Evolutionary conservation across 2,888 invertebrate species (phyloP), one percentile per base, ranked within the genome.

Genomic region (Drosophila basisetae): DNA sequence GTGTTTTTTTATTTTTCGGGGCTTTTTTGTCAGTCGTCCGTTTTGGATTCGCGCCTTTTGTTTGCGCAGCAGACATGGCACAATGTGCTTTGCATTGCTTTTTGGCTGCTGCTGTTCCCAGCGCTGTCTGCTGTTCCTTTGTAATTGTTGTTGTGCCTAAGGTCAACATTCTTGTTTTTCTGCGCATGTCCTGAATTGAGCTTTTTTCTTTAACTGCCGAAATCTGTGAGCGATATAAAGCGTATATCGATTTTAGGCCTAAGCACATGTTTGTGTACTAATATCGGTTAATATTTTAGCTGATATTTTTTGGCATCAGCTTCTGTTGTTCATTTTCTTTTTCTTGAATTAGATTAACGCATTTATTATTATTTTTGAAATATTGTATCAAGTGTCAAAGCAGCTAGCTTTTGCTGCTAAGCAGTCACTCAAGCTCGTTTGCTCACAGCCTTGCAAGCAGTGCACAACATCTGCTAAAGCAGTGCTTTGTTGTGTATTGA

Each of bases 151-250:
- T 69, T 72, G 70, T 73, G 63, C 49, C 53, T 76, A 70, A 87
- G 87, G 85, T 84, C 82, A 80, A 68, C 54, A 1, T 35, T 41
- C n/a, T 41, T 31, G 16, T 28, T 63, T 54, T 49, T 55, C 5
- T 84, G 83, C 89, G 89, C 85, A 89, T 84, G 85, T 71, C 50
- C 73, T 35, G 53, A 9, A 13, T 13, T 28, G 9, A 89, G 82
- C 87, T 84, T 76, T 73, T 22, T 10, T 9, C 11, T 22, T 18
- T 9, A 55, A 35, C 55, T 28, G 30, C 9, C 22, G 25, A 47
- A 41, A 50, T 37, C 28, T 9, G 16, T 10, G 18, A 16, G 30
- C 54, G 31, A 47, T 50, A 25, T 47, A 47, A 10, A 16, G 37
- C 35, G 41, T 11, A 13, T 47, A 50, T 54, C 68, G 76, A 58